Evolutionary conservation across 2,888 invertebrate species (phyloP), one percentile per base, ranked within the genome.

Genomic region (Trichopoda pennipes): DNA sequence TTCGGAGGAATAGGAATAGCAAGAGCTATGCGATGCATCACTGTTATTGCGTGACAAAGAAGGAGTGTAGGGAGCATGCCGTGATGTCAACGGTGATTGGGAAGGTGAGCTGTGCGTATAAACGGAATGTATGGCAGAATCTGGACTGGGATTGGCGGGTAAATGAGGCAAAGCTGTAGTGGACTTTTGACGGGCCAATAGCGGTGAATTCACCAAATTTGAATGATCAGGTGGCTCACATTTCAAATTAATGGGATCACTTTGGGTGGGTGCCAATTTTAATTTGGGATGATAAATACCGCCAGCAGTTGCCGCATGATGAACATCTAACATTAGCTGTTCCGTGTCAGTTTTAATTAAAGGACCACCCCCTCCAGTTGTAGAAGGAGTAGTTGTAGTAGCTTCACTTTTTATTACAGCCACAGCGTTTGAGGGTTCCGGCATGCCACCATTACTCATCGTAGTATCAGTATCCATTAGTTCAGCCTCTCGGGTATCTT

Each of bases 1-100:
- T 91, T 95, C 95, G 14, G 95, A 95, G 88, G 96, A 96, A 90
- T 95, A 96, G 44, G 96, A 96, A 92, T 96, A 96, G 89, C 96
- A 97, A 85, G 96, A 96, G 86, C 96, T 96, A 90, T 96, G 95
- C 80, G 97, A 97, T 2, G 97, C 97, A 89, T 97, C 97, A 87
- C 96, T 96, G 92, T 97, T 97, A 92, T 97, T 97, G 80, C 97
- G 94, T 72, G 96, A 96, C 81, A 97, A 92, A 14, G 96, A 96
- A 49, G 96, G 96, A 69, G 96, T 96, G 87, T 96, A 94, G 68
- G 94, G 94, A 80, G 94, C 93, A 91, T 97, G 97, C 1, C 97
- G 93, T 35, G 96, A 95, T 49, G 96, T 96, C 68, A 96, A 93
- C 1, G 97, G 97, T 86, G 96, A 96, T 86, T 97, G 96, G 69